phyloP scores from a whole-genome alignment of 2,113 vertebrate species.

The Laticauda colubrina region DNA sequence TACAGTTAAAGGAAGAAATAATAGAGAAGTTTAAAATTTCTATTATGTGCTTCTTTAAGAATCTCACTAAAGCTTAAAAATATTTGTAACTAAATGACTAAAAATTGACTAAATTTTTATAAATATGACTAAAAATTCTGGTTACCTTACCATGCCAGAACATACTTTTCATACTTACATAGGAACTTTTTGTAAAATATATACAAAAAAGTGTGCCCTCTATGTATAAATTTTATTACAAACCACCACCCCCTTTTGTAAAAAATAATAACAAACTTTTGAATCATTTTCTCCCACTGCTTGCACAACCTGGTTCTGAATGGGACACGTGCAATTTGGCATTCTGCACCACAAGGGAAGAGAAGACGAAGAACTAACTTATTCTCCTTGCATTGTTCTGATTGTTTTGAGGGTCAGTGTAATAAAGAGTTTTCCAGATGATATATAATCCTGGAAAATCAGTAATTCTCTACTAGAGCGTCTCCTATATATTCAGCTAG shows the following conservation, averaged over 20 bases:
- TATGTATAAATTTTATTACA: not conserved
- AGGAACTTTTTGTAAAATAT: not conserved
- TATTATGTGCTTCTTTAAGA: not conserved
- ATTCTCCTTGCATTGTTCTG: not conserved
- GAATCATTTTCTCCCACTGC: not conserved
- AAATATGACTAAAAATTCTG: not conserved
- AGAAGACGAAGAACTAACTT: not conserved
- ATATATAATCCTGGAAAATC: not conserved
- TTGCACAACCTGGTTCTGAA: no score
- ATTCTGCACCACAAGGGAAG: not conserved
- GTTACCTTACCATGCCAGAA: not conserved
- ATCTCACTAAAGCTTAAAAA: not conserved
- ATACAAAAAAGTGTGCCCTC: not conserved
- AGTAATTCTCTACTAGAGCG: not conserved
- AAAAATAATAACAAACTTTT: not conserved
- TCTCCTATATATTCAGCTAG: not conserved
- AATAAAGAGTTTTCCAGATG: not conserved
- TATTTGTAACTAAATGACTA: not conserved
- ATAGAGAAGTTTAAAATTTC: not conserved
- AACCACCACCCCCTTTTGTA: not conserved
- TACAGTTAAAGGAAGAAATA: not conserved
- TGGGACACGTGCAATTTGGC: not conserved
- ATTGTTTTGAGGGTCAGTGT: not conserved
- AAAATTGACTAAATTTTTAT: no score
- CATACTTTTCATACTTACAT: not conserved